Evolutionary conservation across 2,797 vertebrate species (phyloP).

Genomic region (Enteromius anoplus): DNA sequence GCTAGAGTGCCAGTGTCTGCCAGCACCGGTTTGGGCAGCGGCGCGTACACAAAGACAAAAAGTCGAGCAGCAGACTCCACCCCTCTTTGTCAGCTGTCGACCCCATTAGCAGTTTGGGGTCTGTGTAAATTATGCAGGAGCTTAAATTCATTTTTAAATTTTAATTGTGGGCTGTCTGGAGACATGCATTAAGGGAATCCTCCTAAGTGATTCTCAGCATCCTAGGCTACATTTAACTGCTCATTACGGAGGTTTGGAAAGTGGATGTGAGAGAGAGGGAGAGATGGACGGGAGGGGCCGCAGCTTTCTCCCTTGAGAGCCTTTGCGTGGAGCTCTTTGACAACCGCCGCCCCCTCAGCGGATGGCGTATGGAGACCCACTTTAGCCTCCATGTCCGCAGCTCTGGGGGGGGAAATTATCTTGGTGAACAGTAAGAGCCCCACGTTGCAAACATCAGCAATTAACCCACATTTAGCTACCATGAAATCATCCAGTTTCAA

Average conservation of each 20-base stretch:
- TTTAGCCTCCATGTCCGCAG: slow-evolving; percentile 46
- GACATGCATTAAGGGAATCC: slow-evolving; percentile 73
- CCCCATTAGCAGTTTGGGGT: slow-evolving; percentile 64
- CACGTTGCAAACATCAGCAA: slow-evolving; percentile 62
- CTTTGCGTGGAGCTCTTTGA: slow-evolving; percentile 23
- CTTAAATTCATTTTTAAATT: slow-evolving; percentile 76
- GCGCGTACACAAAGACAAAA: slow-evolving; percentile 17
- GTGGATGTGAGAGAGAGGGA: slow-evolving; percentile 21
- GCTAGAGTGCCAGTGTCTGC: not conserved
- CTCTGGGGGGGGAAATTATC: slow-evolving; percentile 44
- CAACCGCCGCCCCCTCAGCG: slow-evolving; percentile 49
- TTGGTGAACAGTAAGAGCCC: slow-evolving; percentile 51
- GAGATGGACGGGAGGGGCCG: slow-evolving; percentile 48
- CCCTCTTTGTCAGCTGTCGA: slow-evolving; percentile 65
- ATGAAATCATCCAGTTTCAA: slow-evolving; percentile 51
- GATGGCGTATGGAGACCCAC: slow-evolving; percentile 44
- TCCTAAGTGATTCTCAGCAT: slow-evolving; percentile 72
- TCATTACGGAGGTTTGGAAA: slow-evolving; percentile 61
- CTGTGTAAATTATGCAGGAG: slow-evolving; percentile 77
- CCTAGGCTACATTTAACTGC: slow-evolving; percentile 60
- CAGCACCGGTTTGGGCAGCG: not conserved
- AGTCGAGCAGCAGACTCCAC: slow-evolving; percentile 43
- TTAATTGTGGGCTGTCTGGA: slow-evolving; percentile 77
- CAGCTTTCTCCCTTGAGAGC: slow-evolving; percentile 47
- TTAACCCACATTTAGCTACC: slow-evolving; percentile 67